phyloP scores from a whole-genome alignment of 2,797 vertebrate genomes.

The Lithobates pipiens region DNA sequence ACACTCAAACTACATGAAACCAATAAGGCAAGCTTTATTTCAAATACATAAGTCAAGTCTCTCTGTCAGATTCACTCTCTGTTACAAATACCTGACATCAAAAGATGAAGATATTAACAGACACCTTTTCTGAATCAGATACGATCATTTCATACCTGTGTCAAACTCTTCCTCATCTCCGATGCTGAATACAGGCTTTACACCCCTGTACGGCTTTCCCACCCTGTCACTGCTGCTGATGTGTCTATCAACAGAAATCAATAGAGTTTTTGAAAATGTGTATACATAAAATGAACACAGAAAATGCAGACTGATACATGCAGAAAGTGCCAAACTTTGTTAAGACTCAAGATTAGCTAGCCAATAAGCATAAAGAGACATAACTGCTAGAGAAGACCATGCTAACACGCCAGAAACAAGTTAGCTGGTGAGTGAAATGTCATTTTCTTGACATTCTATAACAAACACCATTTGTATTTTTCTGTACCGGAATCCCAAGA shows the following conservation, averaged over 20 bases:
- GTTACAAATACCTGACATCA: too few relatives aligned
- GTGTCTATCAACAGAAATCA: slow-evolving; percentile 78
- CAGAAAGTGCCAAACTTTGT: not conserved
- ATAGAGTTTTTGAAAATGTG: not conserved
- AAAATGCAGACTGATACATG: not conserved
- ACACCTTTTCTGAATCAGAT: not conserved
- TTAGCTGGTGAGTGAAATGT: not conserved
- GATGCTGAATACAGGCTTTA: slow-evolving; percentile 98
- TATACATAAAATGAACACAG: not conserved
- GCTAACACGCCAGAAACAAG: not conserved
- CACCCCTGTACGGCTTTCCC: slow-evolving; percentile 95
- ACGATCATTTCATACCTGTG: slow-evolving; percentile 79
- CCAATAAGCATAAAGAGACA: not conserved
- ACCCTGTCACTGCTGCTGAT: slow-evolving; percentile 97
- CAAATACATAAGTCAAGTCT: too few relatives aligned
- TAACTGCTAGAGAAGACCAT: not conserved
- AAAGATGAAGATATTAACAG: not conserved
- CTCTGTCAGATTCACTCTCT: too few relatives aligned
- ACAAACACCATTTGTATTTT: not conserved
- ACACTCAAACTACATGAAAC: too few relatives aligned
- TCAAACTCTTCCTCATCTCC: slow-evolving; percentile 98
- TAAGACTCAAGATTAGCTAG: not conserved
- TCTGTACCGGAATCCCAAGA: not conserved
- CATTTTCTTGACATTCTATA: not conserved
- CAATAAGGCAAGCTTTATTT: too few relatives aligned